Evolutionary conservation across 2,113 vertebrate genomes (phyloP).

Genomic region (Meleagris gallopavo): DNA sequence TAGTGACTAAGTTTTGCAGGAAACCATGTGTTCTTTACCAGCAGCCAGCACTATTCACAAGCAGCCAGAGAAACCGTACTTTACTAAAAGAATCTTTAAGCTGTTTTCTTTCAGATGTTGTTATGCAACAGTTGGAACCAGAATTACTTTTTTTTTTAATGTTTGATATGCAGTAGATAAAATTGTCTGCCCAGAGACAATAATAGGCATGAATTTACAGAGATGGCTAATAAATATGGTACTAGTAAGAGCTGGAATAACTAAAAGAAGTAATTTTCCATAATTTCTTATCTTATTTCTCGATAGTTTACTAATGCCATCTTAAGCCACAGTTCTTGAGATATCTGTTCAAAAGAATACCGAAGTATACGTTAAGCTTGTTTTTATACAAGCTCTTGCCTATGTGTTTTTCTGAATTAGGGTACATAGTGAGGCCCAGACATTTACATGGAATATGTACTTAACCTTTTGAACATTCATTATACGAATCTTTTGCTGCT

Average conservation of each 20-base stretch:
- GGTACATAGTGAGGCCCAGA: not conserved
- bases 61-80: not conserved
- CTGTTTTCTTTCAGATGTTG: not conserved
- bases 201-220: not conserved
- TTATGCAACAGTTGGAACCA: not conserved
- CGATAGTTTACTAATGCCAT: not conserved
- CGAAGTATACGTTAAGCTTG: not conserved
- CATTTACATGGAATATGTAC: not conserved
- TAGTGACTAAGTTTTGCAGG: not conserved
- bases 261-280: not conserved
- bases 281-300: not conserved
- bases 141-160: not conserved
- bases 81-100: not conserved
- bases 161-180: not conserved
- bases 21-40: not conserved
- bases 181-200: not conserved
- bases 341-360: not conserved
- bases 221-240: not conserved
- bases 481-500: not conserved
- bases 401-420: rapidly evolving
- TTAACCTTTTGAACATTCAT: not conserved
- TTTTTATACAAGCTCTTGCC: not conserved
- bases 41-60: not conserved
- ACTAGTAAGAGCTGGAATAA: not conserved
- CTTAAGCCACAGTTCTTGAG: not conserved